Conservation (phyloP, 2,797 vertebrate genomes). For the Neosalanx taihuensis region DNA sequence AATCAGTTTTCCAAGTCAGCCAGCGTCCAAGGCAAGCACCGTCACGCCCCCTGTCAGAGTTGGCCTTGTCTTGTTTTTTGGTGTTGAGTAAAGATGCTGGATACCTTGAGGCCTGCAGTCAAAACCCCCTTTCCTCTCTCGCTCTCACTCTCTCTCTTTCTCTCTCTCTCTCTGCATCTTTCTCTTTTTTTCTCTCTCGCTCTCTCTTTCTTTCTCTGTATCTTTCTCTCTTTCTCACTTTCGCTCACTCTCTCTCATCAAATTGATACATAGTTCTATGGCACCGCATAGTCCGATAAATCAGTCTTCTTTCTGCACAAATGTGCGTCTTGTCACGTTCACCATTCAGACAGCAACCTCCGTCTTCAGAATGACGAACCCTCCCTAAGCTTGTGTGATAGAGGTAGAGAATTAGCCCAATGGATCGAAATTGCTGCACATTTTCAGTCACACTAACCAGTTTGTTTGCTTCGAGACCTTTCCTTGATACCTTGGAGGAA, state of each 20-base stretch:
- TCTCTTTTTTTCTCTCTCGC: too few relatives aligned
- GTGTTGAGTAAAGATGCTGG: slow-evolving; percentile 39
- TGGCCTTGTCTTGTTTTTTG: slow-evolving; percentile 56
- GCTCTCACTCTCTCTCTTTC: too few relatives aligned
- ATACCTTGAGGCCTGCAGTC: slow-evolving; percentile 43
- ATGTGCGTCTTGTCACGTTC: neutral
- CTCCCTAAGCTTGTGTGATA: neutral
- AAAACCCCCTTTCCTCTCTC: neutral
- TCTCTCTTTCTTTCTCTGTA: too few relatives aligned
- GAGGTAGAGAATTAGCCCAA: slow-evolving; percentile 4
- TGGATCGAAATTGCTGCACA: slow-evolving; percentile 4
- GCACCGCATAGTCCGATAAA: slow-evolving; percentile 15
- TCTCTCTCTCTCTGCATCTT: too few relatives aligned
- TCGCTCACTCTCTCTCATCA: slow-evolving; percentile 9
- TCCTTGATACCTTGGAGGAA: slow-evolving; percentile 14
- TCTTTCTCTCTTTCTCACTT: too few relatives aligned
- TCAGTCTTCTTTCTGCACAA: slow-evolving; percentile 10
- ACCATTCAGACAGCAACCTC: slow-evolving; percentile 10
- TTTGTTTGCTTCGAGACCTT: slow-evolving; percentile 9
- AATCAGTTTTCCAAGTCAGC: neutral
- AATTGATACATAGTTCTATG: slow-evolving; percentile 36
- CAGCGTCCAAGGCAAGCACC: slow-evolving; percentile 33
- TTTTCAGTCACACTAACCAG: neutral
- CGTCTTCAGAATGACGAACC: neutral
- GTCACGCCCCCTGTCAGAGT: slow-evolving; percentile 48